Conservation (phyloP, 2,888 invertebrate species). For the Cheilosia impressa region DNA sequence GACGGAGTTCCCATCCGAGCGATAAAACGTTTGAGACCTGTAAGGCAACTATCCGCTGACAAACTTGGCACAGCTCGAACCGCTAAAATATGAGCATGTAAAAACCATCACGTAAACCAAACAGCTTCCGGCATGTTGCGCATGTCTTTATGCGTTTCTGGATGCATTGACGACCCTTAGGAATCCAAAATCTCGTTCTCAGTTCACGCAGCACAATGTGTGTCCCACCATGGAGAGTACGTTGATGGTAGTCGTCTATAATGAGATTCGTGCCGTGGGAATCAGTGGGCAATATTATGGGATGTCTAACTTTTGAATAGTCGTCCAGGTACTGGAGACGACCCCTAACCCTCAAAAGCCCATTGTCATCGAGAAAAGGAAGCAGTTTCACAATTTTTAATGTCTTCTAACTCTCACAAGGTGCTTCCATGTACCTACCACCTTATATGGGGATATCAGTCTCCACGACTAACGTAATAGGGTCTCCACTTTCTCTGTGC, state of each 20-base stretch:
- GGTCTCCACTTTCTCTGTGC: no score
- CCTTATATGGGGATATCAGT: no score
- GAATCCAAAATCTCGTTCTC: slow-evolving; percentile 9
- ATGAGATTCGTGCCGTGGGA: slow-evolving; percentile 8
- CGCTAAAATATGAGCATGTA: slow-evolving; percentile 10
- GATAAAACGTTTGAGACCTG: not conserved
- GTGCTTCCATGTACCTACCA: no score
- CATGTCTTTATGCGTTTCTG: slow-evolving; percentile 3
- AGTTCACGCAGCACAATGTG: slow-evolving; percentile 14
- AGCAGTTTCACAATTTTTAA: slow-evolving; percentile 14
- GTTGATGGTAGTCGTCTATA: slow-evolving; percentile 8
- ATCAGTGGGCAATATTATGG: slow-evolving; percentile 15
- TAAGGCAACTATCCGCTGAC: not conserved
- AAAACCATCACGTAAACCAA: slow-evolving; percentile 17
- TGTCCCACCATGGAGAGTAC: slow-evolving; percentile 14
- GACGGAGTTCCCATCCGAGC: not conserved
- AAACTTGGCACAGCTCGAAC: slow-evolving; percentile 6
- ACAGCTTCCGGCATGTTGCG: slow-evolving; percentile 1
- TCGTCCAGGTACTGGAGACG: slow-evolving; percentile 23
- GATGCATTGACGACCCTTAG: not conserved
- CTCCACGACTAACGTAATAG: no score
- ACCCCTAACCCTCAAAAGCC: slow-evolving; percentile 8
- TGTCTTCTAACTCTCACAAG: not conserved
- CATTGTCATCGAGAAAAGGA: slow-evolving; percentile 16
- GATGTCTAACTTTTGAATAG: slow-evolving; percentile 7